phyloP scores from a whole-genome alignment of 2,113 vertebrate species.

The Alexandromys fortis region DNA sequence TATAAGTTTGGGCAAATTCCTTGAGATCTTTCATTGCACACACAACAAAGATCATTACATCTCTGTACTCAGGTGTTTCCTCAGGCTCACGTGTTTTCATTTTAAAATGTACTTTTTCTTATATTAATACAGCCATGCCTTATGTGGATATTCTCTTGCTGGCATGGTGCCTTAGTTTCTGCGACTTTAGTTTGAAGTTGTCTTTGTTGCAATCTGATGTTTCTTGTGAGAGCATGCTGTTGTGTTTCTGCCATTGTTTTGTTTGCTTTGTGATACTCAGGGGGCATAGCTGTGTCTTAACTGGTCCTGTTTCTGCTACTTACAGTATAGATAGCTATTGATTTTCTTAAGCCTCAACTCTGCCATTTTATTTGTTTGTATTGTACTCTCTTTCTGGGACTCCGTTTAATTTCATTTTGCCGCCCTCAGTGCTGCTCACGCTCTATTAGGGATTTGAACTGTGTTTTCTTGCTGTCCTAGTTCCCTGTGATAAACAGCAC shows the following conservation, averaged over 20 bases:
- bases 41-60: neutral
- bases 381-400: neutral
- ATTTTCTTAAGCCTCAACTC: neutral
- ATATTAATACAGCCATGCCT: accelerated
- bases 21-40: neutral
- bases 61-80: too few relatives aligned
- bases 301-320: neutral
- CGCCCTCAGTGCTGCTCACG: accelerated
- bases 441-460: too few relatives aligned
- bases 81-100: neutral
- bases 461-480: neutral
- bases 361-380: too few relatives aligned
- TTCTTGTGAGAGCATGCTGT: neutral
- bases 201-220: neutral
- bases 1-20: neutral
- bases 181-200: neutral
- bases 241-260: neutral
- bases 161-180: neutral
- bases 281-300: neutral
- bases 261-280: neutral
- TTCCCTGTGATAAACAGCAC: neutral
- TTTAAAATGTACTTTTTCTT: neutral
- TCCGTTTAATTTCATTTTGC: neutral
- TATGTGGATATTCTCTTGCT: neutral
- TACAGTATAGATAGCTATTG: neutral